Conservation (phyloP, 2,113 vertebrate genomes). For the Myotis yumanensis region DNA sequence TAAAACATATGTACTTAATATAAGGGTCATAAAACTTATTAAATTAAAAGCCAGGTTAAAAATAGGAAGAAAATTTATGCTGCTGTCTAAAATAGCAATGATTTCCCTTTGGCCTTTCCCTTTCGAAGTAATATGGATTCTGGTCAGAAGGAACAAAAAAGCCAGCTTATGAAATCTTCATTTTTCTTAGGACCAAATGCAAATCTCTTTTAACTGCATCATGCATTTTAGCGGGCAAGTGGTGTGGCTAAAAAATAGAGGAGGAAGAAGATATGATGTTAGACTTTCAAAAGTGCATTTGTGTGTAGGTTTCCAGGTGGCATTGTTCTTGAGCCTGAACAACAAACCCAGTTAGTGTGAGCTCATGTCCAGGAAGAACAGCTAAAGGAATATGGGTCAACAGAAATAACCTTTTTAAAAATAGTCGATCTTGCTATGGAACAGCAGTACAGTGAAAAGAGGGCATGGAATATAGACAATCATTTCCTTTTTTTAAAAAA, state of each 20-base stretch:
- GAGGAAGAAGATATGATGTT: slow-evolving; percentile 29
- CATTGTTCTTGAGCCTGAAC: neutral
- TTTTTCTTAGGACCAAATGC: slow-evolving; percentile 71
- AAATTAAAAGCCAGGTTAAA: slow-evolving; percentile 99
- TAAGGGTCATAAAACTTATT: slow-evolving; percentile 97
- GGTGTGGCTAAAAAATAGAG: slow-evolving; percentile 41
- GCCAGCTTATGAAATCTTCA: slow-evolving; percentile 73
- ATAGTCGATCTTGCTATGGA: neutral
- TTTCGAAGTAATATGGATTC: slow-evolving; percentile 81
- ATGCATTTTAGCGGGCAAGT: slow-evolving; percentile 42
- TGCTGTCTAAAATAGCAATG: slow-evolving; percentile 90
- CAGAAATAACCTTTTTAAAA: neutral
- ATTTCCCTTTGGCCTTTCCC: slow-evolving; percentile 89
- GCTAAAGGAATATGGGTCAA: neutral
- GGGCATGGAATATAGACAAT: neutral
- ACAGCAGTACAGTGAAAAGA: neutral
- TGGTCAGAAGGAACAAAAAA: slow-evolving; percentile 52
- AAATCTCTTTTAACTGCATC: slow-evolving; percentile 53
- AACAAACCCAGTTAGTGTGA: neutral
- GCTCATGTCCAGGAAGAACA: slow-evolving; percentile 10
- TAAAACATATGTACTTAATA: slow-evolving; percentile 99
- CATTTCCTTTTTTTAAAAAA: neutral
- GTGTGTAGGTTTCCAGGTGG: slow-evolving; percentile 13
- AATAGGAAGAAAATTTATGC: slow-evolving; percentile 97
- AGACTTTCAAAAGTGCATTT: neutral